Conservation (phyloP, 2,888 invertebrate genomes). For the Malacosoma neustria region DNA sequence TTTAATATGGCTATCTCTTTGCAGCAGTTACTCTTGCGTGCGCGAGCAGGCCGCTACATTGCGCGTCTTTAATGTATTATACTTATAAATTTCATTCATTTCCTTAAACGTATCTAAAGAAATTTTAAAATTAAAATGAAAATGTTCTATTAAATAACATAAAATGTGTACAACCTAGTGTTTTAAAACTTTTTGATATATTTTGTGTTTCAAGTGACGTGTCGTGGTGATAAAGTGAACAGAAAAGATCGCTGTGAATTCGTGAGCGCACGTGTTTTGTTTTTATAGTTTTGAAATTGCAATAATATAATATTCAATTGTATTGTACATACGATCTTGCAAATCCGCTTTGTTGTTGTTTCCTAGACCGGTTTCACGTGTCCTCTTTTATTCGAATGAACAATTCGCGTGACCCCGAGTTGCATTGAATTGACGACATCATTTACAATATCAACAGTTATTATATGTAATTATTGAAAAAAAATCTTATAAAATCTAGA, state of each 20-base stretch:
- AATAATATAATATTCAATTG: slow-evolving; percentile 8
- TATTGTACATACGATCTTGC: slow-evolving; percentile 3
- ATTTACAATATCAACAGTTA: too few species aligned
- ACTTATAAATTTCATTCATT: not conserved
- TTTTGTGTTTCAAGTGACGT: slow-evolving; percentile 7
- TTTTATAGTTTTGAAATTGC: slow-evolving; percentile 18
- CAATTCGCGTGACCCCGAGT: slow-evolving; percentile 30
- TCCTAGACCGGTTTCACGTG: slow-evolving; percentile 23
- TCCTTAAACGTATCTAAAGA: not conserved
- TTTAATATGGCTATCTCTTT: slow-evolving; percentile 26
- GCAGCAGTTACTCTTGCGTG: slow-evolving; percentile 57
- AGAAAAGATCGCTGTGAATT: slow-evolving; percentile 17
- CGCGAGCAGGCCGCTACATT: slow-evolving; percentile 43
- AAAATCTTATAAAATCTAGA: too few species aligned
- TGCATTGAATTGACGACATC: slow-evolving; percentile 25
- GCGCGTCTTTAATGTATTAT: slow-evolving; percentile 20
- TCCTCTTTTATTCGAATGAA: slow-evolving; percentile 28
- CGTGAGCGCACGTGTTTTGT: slow-evolving; percentile 22
- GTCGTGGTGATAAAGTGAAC: slow-evolving; percentile 6
- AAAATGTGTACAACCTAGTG: not conserved
- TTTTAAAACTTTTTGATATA: slow-evolving; percentile 15
- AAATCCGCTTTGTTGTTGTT: slow-evolving; percentile 15
- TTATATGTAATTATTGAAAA: too few species aligned
- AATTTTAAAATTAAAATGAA: not conserved
- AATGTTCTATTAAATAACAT: not conserved